phyloP scores from a whole-genome alignment of 2,113 vertebrate species.

The Ramphastos sulfuratus region DNA sequence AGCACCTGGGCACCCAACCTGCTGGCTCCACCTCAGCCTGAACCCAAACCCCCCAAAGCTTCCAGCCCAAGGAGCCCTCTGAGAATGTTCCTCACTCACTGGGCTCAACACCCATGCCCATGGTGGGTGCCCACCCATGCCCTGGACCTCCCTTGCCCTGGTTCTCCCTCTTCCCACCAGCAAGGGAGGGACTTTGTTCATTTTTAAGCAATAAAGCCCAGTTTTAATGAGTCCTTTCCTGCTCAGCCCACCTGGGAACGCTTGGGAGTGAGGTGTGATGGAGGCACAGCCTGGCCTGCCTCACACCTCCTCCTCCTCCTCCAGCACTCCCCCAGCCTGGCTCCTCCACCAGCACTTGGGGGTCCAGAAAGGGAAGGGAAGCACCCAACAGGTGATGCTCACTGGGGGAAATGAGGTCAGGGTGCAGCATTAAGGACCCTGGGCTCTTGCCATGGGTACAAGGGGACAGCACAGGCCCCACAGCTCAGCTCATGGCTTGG shows the following conservation, averaged over 20 bases:
- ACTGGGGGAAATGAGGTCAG: fast-evolving
- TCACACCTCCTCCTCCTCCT: neutral
- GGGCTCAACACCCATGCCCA: neutral
- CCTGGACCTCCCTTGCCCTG: neutral
- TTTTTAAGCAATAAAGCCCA: conserved; percentile 30
- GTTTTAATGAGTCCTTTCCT: neutral
- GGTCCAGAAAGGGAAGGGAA: neutral
- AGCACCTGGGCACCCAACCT: neutral
- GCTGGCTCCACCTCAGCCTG: fast-evolving
- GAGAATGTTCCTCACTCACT: neutral
- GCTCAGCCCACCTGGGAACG: neutral
- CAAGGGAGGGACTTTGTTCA: neutral
- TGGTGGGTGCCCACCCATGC: neutral
- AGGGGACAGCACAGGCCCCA: neutral
- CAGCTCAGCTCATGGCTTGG: neutral
- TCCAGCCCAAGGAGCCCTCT: neutral
- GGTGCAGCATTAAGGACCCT: neutral
- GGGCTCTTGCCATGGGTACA: neutral
- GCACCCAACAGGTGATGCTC: neutral
- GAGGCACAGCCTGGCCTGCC: neutral
- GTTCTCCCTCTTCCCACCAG: neutral
- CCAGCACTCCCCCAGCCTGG: fast-evolving
- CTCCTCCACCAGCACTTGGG: neutral
- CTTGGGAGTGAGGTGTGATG: neutral
- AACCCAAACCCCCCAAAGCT: fast-evolving